phyloP scores from a whole-genome alignment of 2,888 invertebrate species.

The Rotaria macrura region DNA sequence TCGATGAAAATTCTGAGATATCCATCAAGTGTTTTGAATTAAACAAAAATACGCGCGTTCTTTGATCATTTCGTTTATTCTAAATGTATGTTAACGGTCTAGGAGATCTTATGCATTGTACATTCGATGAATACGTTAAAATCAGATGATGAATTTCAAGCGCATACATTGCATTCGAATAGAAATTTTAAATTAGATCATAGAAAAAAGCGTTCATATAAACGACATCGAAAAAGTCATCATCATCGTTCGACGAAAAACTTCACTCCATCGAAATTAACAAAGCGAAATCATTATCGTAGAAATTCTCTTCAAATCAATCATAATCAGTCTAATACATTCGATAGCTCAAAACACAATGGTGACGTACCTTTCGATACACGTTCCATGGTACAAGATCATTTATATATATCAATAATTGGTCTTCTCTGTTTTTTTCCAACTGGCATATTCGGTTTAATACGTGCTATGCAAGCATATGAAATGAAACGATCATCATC shows the following conservation, averaged over 20 bases:
- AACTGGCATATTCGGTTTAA: conserved; percentile 1
- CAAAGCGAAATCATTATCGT: too few relatives aligned
- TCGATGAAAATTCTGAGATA: too few relatives aligned
- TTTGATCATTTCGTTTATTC: too few relatives aligned
- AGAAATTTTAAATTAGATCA: too few relatives aligned
- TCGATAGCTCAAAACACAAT: too few relatives aligned
- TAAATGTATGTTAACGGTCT: too few relatives aligned
- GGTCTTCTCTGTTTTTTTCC: neutral
- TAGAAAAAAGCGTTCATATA: neutral
- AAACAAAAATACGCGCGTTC: too few relatives aligned
- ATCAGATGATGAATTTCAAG: too few relatives aligned
- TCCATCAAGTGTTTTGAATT: too few relatives aligned
- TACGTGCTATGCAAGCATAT: neutral
- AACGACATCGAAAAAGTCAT: neutral
- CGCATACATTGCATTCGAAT: too few relatives aligned
- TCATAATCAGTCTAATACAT: neutral
- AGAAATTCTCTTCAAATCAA: neutral
- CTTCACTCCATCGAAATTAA: neutral
- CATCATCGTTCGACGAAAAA: neutral
- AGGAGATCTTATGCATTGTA: too few relatives aligned
- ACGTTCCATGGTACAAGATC: neutral
- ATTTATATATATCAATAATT: neutral
- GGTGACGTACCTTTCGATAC: neutral
- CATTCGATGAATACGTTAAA: too few relatives aligned
- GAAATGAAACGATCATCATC: neutral